Evolutionary conservation across 2,113 vertebrate genomes (phyloP).

Genomic region (Pogona vitticeps): DNA sequence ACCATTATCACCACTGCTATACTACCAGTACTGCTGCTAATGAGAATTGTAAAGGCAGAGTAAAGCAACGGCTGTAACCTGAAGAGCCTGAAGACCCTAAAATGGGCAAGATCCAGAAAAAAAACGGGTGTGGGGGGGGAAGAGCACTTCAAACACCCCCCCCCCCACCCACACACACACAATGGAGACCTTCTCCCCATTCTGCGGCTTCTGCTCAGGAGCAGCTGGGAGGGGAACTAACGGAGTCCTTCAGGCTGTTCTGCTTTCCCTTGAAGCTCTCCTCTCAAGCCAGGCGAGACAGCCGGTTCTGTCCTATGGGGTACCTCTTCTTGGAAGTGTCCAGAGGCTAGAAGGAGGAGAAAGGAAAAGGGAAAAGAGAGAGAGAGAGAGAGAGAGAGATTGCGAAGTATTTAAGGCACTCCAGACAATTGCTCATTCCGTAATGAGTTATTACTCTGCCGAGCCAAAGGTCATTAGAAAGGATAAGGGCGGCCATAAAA

Average conservation of each 20-base stretch:
- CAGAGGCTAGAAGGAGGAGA: background rate
- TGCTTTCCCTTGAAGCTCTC: background rate
- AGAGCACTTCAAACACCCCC: too few species aligned
- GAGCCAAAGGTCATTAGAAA: conserved; percentile 61
- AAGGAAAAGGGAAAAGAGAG: too few species aligned
- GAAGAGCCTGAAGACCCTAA: background rate
- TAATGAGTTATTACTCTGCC: conserved; percentile 57
- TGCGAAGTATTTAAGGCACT: conserved; percentile 35
- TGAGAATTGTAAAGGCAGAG: background rate
- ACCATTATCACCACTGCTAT: too few species aligned
- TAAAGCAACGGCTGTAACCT: background rate
- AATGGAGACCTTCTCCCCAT: too few species aligned
- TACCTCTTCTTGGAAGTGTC: conserved; percentile 17
- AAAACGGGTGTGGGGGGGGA: too few species aligned
- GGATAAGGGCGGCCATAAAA: conserved; percentile 64
- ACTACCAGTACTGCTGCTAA: background rate
- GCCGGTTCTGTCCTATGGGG: background rate
- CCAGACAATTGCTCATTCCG: conserved; percentile 47
- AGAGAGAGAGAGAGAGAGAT: background rate
- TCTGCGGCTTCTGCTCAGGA: background rate
- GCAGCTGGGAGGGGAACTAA: background rate
- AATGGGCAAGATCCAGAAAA: background rate
- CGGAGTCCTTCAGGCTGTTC: background rate
- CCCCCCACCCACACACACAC: too few species aligned
- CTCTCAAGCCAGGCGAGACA: background rate